phyloP scores from a whole-genome alignment of 2,113 vertebrate species.

The Zosterops pallidus region DNA sequence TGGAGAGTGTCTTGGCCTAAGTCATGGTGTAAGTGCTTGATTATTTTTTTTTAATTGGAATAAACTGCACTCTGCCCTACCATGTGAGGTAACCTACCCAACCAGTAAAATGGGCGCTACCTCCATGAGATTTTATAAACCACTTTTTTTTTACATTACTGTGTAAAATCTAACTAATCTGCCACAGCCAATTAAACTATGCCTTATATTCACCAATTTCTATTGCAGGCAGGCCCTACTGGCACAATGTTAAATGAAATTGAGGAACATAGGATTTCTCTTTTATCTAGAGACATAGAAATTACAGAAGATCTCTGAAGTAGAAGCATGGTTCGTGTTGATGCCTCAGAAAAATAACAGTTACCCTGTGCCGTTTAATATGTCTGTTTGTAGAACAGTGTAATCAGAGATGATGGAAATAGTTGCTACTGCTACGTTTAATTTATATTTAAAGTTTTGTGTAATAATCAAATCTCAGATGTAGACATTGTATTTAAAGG shows the following conservation, averaged over 20 bases:
- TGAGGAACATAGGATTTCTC: background rate
- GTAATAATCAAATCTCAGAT: background rate
- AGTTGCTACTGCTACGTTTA: background rate
- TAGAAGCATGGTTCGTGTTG: background rate
- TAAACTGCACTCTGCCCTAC: background rate
- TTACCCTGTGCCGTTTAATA: background rate
- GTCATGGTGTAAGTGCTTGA: background rate
- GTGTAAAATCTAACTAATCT: background rate
- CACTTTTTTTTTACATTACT: background rate
- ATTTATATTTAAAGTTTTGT: background rate
- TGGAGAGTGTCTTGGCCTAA: background rate
- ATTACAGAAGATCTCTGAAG: background rate
- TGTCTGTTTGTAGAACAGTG: background rate
- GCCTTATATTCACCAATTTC: background rate
- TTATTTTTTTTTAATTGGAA: background rate
- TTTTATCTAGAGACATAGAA: background rate
- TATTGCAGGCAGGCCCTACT: background rate
- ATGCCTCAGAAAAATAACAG: background rate
- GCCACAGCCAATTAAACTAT: background rate
- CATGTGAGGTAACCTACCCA: background rate
- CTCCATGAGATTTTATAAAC: background rate
- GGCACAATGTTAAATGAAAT: background rate
- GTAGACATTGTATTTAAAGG: background rate
- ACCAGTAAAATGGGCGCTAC: background rate
- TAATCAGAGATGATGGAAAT: background rate